These are phyloP conservation scores for Stichodactyla mertensii DNA, from an alignment of 64 coral and sea anemone genomes.

Conservation along the genomic window DNA sequence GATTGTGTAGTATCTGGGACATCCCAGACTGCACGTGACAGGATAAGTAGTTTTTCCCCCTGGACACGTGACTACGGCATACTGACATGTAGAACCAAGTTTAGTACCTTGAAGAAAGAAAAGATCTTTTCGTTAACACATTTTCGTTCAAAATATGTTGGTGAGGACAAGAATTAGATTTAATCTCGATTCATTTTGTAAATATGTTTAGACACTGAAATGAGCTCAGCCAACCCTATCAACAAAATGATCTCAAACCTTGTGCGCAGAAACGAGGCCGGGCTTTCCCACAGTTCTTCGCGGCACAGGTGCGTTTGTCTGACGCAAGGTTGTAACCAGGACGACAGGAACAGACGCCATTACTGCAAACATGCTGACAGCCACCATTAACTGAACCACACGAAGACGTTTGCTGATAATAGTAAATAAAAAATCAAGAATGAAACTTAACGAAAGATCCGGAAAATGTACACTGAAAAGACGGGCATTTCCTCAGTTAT, in stretches of 20 bases:
- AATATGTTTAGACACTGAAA: no score
- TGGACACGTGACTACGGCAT: constrained; percentile 68
- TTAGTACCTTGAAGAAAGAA: constrained; percentile 52
- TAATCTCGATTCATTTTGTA: no score
- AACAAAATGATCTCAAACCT: constrained; percentile 37
- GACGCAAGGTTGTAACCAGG: constrained; percentile 58
- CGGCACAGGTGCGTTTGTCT: constrained; percentile 60
- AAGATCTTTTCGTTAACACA: not conserved
- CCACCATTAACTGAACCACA: constrained; percentile 82
- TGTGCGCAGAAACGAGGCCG: constrained; percentile 66
- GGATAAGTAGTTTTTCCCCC: constrained; percentile 68
- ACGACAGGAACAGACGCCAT: constrained; percentile 73
- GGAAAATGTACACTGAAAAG: no score
- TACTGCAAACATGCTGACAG: constrained; percentile 76
- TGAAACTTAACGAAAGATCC: no score
- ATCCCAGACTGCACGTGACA: constrained; percentile 80
- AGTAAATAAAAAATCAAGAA: no score
- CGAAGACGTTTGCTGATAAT: constrained; percentile 52
- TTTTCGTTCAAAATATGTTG: not conserved
- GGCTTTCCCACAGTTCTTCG: constrained; percentile 70
- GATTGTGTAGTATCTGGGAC: constrained; percentile 67
- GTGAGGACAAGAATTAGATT: no score
- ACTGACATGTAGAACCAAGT: constrained; percentile 62
- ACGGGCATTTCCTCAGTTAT: no score
- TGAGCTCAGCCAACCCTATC: no score